Evolutionary conservation across 2,113 vertebrate species (phyloP).

Genomic region (Seriola aureovittata): DNA sequence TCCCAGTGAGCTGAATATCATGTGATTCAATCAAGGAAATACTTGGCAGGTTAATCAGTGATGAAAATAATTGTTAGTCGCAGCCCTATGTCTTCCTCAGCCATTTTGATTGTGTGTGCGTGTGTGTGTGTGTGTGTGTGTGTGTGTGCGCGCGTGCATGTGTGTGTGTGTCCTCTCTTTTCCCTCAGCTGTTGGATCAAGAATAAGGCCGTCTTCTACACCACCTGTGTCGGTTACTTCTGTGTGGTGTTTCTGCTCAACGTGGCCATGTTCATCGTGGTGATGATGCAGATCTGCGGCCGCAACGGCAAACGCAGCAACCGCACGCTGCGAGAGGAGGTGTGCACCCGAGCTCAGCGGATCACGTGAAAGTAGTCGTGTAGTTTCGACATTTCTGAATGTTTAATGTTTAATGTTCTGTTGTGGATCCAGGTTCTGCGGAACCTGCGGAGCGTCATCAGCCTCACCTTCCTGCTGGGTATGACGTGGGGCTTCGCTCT

Average conservation of each 20-base stretch:
- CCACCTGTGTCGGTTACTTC: constrained; percentile 93
- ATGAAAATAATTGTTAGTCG: no score
- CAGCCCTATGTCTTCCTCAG: no score
- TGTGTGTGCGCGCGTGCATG: background rate
- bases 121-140: no score
- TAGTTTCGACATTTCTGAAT: no score
- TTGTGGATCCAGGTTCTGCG: constrained; percentile 82
- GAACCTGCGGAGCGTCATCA: constrained; percentile 94
- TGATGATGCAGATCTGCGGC: constrained; percentile 98
- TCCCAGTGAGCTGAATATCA: no score
- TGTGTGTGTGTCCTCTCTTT: background rate
- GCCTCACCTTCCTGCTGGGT: constrained; percentile 95
- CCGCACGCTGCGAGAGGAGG: constrained; percentile 91
- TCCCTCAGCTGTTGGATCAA: constrained; percentile 93
- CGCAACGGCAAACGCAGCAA: constrained; percentile 96
- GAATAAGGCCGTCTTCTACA: constrained; percentile 87
- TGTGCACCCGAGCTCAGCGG: background rate
- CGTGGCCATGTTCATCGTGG: constrained; percentile 97
- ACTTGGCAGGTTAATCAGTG: no score
- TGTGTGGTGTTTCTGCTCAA: constrained; percentile 95
- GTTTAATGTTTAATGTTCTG: background rate
- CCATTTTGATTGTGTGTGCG: no score
- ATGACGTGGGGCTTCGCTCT: constrained; percentile 99
- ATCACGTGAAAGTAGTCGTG: no score
- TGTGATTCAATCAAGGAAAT: no score